Conservation (phyloP, 2,888 invertebrate species). For the Caenorhabditis sp. region DNA sequence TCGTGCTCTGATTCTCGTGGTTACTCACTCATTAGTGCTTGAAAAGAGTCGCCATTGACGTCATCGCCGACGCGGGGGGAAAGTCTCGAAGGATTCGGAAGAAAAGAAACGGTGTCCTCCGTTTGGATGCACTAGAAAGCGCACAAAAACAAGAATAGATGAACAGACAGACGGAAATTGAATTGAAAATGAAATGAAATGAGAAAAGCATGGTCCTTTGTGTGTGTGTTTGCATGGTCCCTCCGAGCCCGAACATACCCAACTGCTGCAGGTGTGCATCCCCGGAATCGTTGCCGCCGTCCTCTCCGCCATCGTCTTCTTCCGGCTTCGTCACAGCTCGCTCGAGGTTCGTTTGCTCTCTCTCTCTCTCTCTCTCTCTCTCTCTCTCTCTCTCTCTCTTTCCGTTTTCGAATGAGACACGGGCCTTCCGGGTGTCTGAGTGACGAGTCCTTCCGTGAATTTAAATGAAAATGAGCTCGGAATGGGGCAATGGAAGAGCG, state of each 20-base stretch:
- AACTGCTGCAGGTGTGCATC: slow-evolving; percentile 56
- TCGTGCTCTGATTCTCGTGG: background rate
- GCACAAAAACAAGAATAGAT: too few relatives aligned
- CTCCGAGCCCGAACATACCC: too few relatives aligned
- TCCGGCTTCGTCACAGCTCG: slow-evolving; percentile 49
- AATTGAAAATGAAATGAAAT: too few relatives aligned
- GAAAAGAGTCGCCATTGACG: background rate
- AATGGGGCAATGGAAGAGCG: background rate
- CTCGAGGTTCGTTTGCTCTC: slow-evolving; percentile 31
- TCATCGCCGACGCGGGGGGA: background rate
- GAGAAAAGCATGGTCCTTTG: too few relatives aligned
- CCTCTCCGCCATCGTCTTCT: slow-evolving; percentile 57
- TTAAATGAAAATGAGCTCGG: background rate
- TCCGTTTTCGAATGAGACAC: background rate
- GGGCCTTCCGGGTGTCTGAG: slow-evolving; percentile 3
- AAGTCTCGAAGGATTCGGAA: too few relatives aligned
- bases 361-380: background rate
- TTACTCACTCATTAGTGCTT: background rate
- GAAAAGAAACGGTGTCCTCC: too few relatives aligned
- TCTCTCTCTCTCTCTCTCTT: background rate
- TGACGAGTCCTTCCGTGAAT: background rate
- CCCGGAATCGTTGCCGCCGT: slow-evolving; percentile 60
- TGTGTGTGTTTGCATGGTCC: background rate
- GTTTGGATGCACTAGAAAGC: too few relatives aligned
- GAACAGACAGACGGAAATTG: too few relatives aligned